Base-by-base conservation (phyloP, 37 sponge, comb jelly and placozoan species). In the Aphrocallistes beatrix region DNA sequence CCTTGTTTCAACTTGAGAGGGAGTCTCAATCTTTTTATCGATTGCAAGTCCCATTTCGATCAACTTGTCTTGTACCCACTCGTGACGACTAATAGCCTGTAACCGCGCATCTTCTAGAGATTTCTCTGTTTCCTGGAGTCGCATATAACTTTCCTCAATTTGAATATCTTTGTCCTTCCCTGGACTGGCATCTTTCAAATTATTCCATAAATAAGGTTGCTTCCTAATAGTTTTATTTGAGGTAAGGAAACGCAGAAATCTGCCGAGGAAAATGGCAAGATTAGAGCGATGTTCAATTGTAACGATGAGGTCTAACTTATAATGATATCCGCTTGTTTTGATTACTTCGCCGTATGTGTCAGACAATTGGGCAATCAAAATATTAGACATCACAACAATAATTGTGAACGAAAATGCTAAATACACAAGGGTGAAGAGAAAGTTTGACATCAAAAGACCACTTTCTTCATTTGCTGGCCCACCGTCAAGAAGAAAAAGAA, bases 401-500 rank as follows among this genome's bases (percentile, higher is more conserved):
- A 60, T 60, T 60, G 75, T 60, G 21, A 60, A 60, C n/a, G 75
- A 19, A 60, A 60, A 60, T 19, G 75, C 75, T 28, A 60, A 28
- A 60, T 60, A 60, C 28, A 60, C 28, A 32, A 60, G 34, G 3
- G 75, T 32, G 75, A 60, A 60, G 10, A 60, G 21, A 13, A 60
- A 60, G n/a, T 60, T 60, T 60, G 75, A 60, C 10, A 25, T 28
- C 3, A 60, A 30, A 6, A 60, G 32, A 6, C 28, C n/a, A 30
- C 75, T 60, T 28, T 60, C 75, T 28, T 60, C 75, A 60, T 60
- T 60, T 19, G 28, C 75, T 6, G 75, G 75, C 34, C 75, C 75
- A 60, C 75, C 75, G n/a, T 60, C 75, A 60, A 60, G 75, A 60
- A 60, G 75, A 13, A 60, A 60, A 32, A 60, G 10, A 32, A 60